These are phyloP conservation scores for Porites cylindrica DNA, from an alignment of 92 coral and sea anemone species.

Conservation along the genomic window DNA sequence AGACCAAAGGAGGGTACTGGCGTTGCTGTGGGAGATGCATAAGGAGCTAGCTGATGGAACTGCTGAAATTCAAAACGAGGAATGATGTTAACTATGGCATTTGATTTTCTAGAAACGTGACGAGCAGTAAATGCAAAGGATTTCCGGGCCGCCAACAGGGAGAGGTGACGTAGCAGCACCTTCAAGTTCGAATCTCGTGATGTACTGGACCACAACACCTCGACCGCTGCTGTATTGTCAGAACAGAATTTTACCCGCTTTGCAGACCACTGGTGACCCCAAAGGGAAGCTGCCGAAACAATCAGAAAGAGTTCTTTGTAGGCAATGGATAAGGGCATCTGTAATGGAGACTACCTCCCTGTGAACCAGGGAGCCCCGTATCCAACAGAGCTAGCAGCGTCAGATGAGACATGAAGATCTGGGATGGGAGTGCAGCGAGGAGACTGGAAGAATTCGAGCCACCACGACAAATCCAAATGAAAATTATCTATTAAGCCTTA, in stretches of 20 bases:
- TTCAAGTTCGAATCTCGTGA: not conserved
- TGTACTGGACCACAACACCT: not conserved
- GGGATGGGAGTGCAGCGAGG: not conserved
- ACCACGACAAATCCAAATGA: not conserved
- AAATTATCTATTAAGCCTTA: not conserved
- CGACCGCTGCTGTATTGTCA: not conserved
- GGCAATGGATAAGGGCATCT: not conserved
- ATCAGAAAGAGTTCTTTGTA: not conserved
- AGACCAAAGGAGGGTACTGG: not conserved
- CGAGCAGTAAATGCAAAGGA: not conserved
- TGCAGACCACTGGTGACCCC: not conserved
- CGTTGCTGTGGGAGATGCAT: not conserved
- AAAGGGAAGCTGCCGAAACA: not conserved
- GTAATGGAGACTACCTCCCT: too few species aligned
- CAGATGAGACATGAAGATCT: too few species aligned
- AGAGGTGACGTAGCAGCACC: not conserved
- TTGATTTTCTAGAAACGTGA: not conserved
- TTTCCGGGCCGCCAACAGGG: not conserved
- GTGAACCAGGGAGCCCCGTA: too few species aligned
- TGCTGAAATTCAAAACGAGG: not conserved
- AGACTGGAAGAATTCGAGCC: not conserved
- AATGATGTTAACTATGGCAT: not conserved
- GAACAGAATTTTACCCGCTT: not conserved
- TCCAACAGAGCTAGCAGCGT: too few species aligned
- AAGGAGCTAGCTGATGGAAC: not conserved